Conservation (phyloP, 2,113 vertebrate genomes). For the Gymnarchus niloticus region DNA sequence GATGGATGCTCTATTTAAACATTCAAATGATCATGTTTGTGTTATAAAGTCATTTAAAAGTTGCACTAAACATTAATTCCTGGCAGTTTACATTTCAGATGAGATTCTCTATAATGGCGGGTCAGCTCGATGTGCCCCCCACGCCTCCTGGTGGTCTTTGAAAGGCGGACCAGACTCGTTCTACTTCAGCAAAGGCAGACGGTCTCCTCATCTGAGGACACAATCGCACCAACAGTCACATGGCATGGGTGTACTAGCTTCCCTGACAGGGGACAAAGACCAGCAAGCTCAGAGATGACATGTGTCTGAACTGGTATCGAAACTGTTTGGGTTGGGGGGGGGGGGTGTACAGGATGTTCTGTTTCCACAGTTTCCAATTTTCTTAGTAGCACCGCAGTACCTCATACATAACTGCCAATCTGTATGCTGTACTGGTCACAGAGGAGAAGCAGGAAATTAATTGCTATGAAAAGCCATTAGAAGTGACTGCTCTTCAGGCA, state of each 20-base stretch:
- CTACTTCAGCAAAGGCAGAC: background rate
- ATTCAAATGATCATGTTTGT: background rate
- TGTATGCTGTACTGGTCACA: constrained; percentile 11
- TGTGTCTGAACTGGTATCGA: background rate
- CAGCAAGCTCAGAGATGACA: background rate
- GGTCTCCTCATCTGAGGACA: background rate
- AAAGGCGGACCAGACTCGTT: background rate
- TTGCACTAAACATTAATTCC: background rate
- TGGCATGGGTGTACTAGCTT: background rate
- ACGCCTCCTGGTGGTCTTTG: background rate
- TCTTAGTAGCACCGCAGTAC: background rate
- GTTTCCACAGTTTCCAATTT: background rate
- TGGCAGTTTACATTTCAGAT: background rate
- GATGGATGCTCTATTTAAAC: background rate
- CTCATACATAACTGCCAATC: background rate
- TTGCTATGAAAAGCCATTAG: constrained; percentile 4
- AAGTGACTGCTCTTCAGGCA: background rate
- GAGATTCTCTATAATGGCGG: no score
- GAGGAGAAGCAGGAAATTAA: constrained; percentile 4
- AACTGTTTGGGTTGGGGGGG: background rate
- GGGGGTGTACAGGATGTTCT: background rate
- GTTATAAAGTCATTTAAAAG: background rate
- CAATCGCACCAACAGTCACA: background rate
- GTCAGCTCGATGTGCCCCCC: no score
- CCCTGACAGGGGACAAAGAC: background rate